These are phyloP conservation scores for Ypsolopha sequella DNA, from an alignment of 2,888 invertebrate species.

Conservation along the genomic window DNA sequence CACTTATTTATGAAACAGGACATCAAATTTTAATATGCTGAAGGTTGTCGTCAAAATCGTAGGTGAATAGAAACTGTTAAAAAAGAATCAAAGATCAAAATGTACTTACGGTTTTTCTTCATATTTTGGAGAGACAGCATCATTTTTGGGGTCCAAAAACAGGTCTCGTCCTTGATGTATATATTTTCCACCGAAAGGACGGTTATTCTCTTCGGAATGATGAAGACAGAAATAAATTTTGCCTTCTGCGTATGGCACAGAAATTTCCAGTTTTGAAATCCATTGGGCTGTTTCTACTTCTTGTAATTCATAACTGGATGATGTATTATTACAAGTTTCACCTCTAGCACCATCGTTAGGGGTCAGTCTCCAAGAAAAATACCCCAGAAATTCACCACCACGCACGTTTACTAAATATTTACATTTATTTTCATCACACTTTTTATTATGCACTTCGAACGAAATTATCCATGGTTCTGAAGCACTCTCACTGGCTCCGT, in stretches of 20 bases:
- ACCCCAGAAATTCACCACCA: slow-evolving; percentile 52
- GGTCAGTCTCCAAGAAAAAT: slow-evolving; percentile 56
- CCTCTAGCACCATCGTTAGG: slow-evolving; percentile 33
- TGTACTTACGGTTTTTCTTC: slow-evolving; percentile 4
- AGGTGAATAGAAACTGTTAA: no score
- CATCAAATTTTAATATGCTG: no score
- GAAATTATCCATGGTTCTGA: slow-evolving; percentile 38
- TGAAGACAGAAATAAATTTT: slow-evolving; percentile 50
- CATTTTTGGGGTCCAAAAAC: slow-evolving; percentile 38
- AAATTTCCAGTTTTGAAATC: slow-evolving; percentile 33
- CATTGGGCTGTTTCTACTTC: slow-evolving; percentile 39
- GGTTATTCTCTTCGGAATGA: slow-evolving; percentile 26
- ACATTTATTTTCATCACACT: slow-evolving; percentile 40
- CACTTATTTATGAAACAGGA: no score
- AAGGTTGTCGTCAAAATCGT: background rate
- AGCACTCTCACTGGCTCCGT: slow-evolving; percentile 21
- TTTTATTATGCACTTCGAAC: slow-evolving; percentile 29
- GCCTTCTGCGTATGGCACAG: slow-evolving; percentile 27
- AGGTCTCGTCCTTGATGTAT: slow-evolving; percentile 62
- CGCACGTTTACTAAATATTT: slow-evolving; percentile 58
- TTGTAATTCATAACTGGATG: slow-evolving; percentile 47
- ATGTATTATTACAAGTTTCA: slow-evolving; percentile 39
- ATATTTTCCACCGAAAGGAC: slow-evolving; percentile 48
- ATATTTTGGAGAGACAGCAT: slow-evolving; percentile 11
- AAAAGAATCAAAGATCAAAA: no score